A percentile compares a stretch with the other conserved stretches of the same genome.
Conservation (phyloP, 2,113 vertebrate genomes). For the Nettapus auritus region DNA sequence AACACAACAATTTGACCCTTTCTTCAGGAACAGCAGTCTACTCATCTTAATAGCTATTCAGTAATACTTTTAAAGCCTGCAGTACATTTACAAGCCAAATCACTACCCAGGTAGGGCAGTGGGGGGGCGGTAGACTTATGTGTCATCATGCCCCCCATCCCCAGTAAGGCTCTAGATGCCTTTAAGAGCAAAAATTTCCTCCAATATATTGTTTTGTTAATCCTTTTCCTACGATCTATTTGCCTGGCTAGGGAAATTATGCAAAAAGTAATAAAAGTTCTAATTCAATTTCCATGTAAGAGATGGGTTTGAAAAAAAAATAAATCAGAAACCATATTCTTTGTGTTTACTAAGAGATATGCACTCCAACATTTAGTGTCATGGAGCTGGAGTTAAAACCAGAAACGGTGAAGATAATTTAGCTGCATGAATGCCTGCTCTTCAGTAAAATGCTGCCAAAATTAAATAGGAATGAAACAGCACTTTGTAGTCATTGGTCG, state of each 20-base stretch:
- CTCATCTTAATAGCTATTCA: neutral
- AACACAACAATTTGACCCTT: neutral
- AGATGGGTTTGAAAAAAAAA: neutral
- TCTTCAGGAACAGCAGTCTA: neutral
- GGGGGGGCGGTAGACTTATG: neutral
- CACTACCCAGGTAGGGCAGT: neutral
- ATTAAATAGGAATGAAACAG: slow-evolving; percentile 77
- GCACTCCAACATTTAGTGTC: slow-evolving; percentile 61
- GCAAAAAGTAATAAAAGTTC: slow-evolving; percentile 57
- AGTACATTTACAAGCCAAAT: neutral
- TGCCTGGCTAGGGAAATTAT: slow-evolving; percentile 49
- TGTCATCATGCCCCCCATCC: neutral
- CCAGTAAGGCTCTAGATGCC: neutral
- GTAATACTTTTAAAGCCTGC: neutral
- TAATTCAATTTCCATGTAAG: slow-evolving; percentile 69
- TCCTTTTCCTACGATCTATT: slow-evolving; percentile 11
- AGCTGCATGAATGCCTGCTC: slow-evolving; percentile 73
- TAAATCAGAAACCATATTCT: slow-evolving; percentile 36
- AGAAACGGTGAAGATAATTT: slow-evolving; percentile 72
- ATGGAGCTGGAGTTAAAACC: slow-evolving; percentile 63
- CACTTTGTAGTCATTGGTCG: slow-evolving; percentile 78
- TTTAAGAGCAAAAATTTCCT: slow-evolving; percentile 1
- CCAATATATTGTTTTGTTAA: neutral
- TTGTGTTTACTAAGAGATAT: slow-evolving; percentile 70
- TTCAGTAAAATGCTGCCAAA: slow-evolving; percentile 76